Base-by-base conservation (phyloP, 2,888 invertebrate species). In the Acanthacorydalis orientalis region DNA sequence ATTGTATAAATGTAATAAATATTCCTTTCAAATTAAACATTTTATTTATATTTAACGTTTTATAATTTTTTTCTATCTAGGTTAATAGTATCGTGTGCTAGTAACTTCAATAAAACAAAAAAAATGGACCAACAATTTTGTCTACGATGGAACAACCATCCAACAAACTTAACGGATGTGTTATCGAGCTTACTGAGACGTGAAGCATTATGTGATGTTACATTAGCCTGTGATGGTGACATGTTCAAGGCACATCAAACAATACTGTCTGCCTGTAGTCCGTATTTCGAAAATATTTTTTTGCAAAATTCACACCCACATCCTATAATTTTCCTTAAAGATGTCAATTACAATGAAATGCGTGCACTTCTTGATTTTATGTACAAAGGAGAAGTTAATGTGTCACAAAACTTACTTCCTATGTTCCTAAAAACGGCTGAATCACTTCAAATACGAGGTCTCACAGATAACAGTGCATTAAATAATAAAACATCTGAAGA, bases 61-160 rank as follows among this genome's bases (percentile, higher is more conserved):
- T 34, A 10, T 38, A 31, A 35, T 46, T 38, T 16, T n/a, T n/a
- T 46, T 11, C 31, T 39, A 16, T 35, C n/a, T 47, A 47, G 47
- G 47, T 47, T 35, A 23, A 10, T 34, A 47, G 9, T 23, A 40
- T 42, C 31, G 15, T 12, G 41, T 42, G 43, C 47, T 47, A 47
- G 47, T 47, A 47, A 34, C 23, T 23, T 23, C 23, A 23, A 23
- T 23, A 23, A 23, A 23, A n/a, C n/a, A n/a, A 47, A 33, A n/a
- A 74, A 70, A 66, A 77, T 77, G 77, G 76, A 81, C 76, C 83
- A 81, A 75, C 88, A 89, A 76, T 90, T 88, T 74, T 88, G 88
- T 73, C 79, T 90, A 68, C 83, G 88, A 75, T 90, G 89, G 89
- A 88, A 89, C 78, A 90, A 89, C 75, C 89, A 89, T 74, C 87